Base-by-base conservation (phyloP, 2,113 vertebrate genomes). In the Tetrax tetrax region DNA sequence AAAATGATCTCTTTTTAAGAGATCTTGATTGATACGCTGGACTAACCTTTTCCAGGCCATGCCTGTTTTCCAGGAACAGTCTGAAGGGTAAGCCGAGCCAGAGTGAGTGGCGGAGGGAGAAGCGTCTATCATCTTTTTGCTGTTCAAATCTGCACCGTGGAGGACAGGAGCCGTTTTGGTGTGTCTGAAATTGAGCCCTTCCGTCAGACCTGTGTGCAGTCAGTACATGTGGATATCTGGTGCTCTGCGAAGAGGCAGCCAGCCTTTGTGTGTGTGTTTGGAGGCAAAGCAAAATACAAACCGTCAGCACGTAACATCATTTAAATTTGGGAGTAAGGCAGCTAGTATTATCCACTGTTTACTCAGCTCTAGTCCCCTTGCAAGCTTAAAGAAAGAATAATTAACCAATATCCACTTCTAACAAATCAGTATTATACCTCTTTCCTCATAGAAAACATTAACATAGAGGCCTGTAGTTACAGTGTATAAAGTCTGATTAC, bases 101-200 rank as follows among this genome's bases (percentile, higher is more conserved):
- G 29, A 72, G 45, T 16, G 56, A 43, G 59, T 29, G n/a, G 31
- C 54, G 53, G 80, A 83, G 21, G 21, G 3, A 12, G 43, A 77
- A 72, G 37, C 7, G 2, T 38, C 48, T 51, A 0, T 60, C 5
- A 3, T 14, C 33, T 41, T n/a, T 47, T 47, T 12, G 12, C 38
- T 21, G 35, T n/a, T 65, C 6, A 5, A 2, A 50, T 45, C 59
- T 29, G 38, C 69, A 24, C 60, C 0, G 0, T 47, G 45, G n/a
- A 72, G 28, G 28, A 60, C 60, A 77, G 63, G 28, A 64, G 56
- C 63, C 43, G 9, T 76, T 87, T 86, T 48, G 18, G 23, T 18
- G 37, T 59, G n/a, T 47, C 71, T 68, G 57, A 59, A 72, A 47
- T 4, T 4, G 17, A 89, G 61, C n/a, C 57, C 51, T 86, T 45